Evolutionary conservation across 2,113 vertebrate genomes (phyloP), one percentile per base, ranked within the genome.

Genomic region (Maccullochella peelii): DNA sequence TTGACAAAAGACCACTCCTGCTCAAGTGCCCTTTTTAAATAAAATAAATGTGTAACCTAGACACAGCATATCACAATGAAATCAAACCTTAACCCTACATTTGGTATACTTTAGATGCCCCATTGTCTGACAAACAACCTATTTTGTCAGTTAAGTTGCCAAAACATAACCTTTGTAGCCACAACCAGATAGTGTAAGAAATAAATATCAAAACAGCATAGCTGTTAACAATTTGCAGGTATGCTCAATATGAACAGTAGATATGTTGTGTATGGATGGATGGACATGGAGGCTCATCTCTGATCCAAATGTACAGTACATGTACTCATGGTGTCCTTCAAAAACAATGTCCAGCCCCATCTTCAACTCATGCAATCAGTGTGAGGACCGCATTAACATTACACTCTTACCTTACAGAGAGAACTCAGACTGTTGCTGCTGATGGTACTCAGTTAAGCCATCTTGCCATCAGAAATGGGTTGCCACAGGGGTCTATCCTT

Each of bases 301-400:
- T n/a, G n/a, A 65, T 36, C 50, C 15, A 47, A 33, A 25, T 15
- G 0, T 38, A 59, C 4, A 21, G 30, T 15, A 18, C 16, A 79
- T 8, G 38, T 23, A 9, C 52, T 57, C 11, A 2, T 49, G 49
- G 9, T 65, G 27, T 36, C 62, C 59, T 25, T 57, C 44, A 65
- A 25, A 80, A 65, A 47, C 50, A 38, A 14, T 4, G 23, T 16
- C n/a, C 12, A 44, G 5, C 11, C 18, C 25, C 55, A 27, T 79
- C 74, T 75, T 85, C n/a, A 57, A 86, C 67, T 73, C 58, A 3
- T 25, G 18, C 16, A 44, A 59, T 63, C 50, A 2, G 5, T 12
- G 11, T 30, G 44, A 42, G 2, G 30, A 9, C 27, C 30, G 16
- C 27, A 49, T 86, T 7, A 67, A 42, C 33, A n/a, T 49, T 54